phyloP scores from a whole-genome alignment of 2,888 invertebrate genomes.

The Drosophila hawaiiensis region DNA sequence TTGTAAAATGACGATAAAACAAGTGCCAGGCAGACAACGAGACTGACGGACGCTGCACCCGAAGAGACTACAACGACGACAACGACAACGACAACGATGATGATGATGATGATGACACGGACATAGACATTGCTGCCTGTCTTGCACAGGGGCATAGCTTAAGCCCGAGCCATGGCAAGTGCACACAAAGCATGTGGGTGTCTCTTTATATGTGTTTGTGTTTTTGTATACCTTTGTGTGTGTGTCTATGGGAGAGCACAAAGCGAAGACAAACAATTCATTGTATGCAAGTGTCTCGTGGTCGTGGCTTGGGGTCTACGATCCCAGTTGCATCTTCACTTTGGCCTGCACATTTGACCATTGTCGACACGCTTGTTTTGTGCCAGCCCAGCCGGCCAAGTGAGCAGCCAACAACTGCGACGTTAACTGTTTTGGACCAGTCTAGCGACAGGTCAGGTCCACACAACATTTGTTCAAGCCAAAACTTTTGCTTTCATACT shows the following conservation, averaged over 20 bases:
- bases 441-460: constrained; percentile 64
- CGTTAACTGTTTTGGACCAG: constrained; percentile 46
- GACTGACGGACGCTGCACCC: constrained; percentile 29
- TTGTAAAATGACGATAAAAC: constrained; percentile 80
- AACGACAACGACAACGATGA: constrained; percentile 25
- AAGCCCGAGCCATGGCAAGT: constrained; percentile 40
- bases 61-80: constrained; percentile 34
- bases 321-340: constrained; percentile 73
- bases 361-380: constrained; percentile 72
- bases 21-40: constrained; percentile 55
- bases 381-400: constrained; percentile 35
- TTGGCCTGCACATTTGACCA: constrained; percentile 71
- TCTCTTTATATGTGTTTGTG: constrained; percentile 17
- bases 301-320: constrained; percentile 51
- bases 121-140: constrained; percentile 72
- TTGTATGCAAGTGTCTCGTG: constrained; percentile 66
- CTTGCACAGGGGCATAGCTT: constrained; percentile 58
- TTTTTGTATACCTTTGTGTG: constrained; percentile 17
- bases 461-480: constrained; percentile 37
- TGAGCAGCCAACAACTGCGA: constrained; percentile 31
- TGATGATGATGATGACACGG: constrained; percentile 72
- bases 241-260: constrained; percentile 37
- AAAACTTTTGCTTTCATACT: constrained; percentile 69
- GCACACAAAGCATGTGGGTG: constrained; percentile 52
- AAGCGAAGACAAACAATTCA: constrained; percentile 64